Conservation (phyloP, 2,888 invertebrate species). For the Sycophila texana region DNA sequence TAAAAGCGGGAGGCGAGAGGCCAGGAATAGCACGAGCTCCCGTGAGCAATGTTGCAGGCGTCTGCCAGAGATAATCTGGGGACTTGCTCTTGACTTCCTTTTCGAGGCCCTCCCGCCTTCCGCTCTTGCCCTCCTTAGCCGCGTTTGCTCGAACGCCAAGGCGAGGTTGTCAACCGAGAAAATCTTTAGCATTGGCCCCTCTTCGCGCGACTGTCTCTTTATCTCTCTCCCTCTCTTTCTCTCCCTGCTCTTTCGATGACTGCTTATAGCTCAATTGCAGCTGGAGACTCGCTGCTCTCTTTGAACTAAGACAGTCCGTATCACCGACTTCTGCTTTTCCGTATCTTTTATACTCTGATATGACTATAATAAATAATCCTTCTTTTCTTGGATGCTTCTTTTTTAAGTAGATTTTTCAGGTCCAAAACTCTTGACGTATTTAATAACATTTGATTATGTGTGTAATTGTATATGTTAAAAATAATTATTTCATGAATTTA, state of each 20-base stretch:
- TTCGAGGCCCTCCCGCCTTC: slow-evolving; percentile 42
- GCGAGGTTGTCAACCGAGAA: slow-evolving; percentile 64
- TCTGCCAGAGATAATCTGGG: slow-evolving; percentile 37
- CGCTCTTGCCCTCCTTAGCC: slow-evolving; percentile 31
- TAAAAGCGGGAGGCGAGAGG: slow-evolving; percentile 2
- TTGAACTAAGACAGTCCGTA: background rate
- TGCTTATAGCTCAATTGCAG: background rate
- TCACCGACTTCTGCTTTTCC: background rate
- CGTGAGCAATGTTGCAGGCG: slow-evolving; percentile 2
- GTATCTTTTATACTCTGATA: background rate
- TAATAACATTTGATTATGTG: too few relatives aligned
- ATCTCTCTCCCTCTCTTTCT: slow-evolving; percentile 18
- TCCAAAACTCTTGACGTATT: too few relatives aligned
- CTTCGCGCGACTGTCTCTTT: background rate
- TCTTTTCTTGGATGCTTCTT: background rate
- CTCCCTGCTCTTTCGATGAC: slow-evolving; percentile 17
- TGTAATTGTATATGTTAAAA: too few relatives aligned
- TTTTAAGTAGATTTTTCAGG: too few relatives aligned
- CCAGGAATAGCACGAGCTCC: slow-evolving; percentile 46
- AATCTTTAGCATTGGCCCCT: slow-evolving; percentile 66
- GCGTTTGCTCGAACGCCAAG: background rate
- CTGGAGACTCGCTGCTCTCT: background rate
- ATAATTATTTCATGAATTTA: too few relatives aligned
- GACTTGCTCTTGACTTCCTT: slow-evolving; percentile 52
- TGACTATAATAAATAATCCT: background rate